Base-by-base conservation (phyloP, 2,888 invertebrate genomes). In the Cyrtodaria siliqua region DNA sequence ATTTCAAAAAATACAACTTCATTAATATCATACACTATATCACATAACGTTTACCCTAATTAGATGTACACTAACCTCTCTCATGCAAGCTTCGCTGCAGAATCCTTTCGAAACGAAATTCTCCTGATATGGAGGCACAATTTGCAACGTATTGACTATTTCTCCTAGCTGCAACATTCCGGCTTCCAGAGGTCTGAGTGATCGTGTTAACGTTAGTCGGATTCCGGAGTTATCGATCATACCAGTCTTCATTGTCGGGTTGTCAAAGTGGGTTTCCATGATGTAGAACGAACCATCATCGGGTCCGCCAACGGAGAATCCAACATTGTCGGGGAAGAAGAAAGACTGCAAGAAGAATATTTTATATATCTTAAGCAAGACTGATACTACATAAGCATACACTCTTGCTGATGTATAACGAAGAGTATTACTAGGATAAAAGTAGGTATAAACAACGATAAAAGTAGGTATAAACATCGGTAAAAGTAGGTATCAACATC, bases 221-320 rank as follows among this genome's bases (percentile, higher is more conserved):
- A 98, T 95, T 0, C 97, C 97, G 2, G 92, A 91, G 49, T 82
- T 82, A 71, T 91, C 91, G 0, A 89, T 71, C n/a, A 89, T 69
- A 24, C 85, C 90, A 96, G 95, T 18, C 24, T 55, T 55, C 68
- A 93, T 88, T 81, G 93, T 92, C 55, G 95, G 95, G 90, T 98
- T 98, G 91, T 97, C 97, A 92, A 97, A 98, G 94, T 98, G 97
- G 86, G 97, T 96, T 93, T 98, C 97, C 55, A 98, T 94, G 96
- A 97, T 96, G 93, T 97, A 97, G 93, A 96, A 97, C 0, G 95
- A 95, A 0, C 96, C 92, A 14, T 84, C 96, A 23, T 95, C 94
- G 72, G 94, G 95, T 83, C 96, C 96, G 6, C 96, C 96, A 60
- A 98, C 93, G 0, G 97, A 97, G 83, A 97, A 95, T 26, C 97